Evolutionary conservation across 2,113 vertebrate genomes (phyloP), one percentile per base, ranked within the genome.

Genomic region (Axis porcinus): DNA sequence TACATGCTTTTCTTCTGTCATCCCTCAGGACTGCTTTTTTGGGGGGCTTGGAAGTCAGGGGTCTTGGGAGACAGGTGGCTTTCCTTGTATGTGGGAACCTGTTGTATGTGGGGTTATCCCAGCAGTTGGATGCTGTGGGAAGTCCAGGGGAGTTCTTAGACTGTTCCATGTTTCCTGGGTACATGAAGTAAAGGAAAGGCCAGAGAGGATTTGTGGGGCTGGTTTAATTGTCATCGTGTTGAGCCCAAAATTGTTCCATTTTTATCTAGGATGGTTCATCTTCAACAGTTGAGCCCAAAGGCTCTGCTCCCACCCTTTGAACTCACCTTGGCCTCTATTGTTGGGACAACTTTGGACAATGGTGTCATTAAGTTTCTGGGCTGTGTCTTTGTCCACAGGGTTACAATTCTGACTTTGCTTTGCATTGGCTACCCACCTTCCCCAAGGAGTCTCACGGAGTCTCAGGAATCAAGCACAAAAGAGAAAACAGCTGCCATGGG

Each of bases 1-100:
- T 33, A 1, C 1, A 1, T 3, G 23, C 25, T 55, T 28, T 54
- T 28, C 3, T 58, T 33, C 15, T 67, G 3, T 47, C 23, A 2
- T 6, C 43, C 58, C 36, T 45, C 9, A 10, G 64, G 28, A 1
- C 0, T 14, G 1, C 5, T 67, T 23, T 74, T 60, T n/a, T 1
- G 7, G 3, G 27, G 70, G 55, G 3, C 23, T 13, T 14, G 17
- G 7, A 55, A 36, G 67, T n/a, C 33, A 16, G 14, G 30, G n/a
- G 2, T 15, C 62, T 67, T 58, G 81, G 45, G 67, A 54, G 54
- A 81, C 5, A 30, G n/a, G 57, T 33, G 54, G 50, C 47, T 60
- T 74, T 62, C 36, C 36, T 52, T 52, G 13, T 50, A 47, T 62
- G 33, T 14, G n/a, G 36, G 47, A 43, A 17, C 23, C 55, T 3